phyloP scores from a whole-genome alignment of 92 coral and sea anemone genomes.

The Nematostella vectensis region DNA sequence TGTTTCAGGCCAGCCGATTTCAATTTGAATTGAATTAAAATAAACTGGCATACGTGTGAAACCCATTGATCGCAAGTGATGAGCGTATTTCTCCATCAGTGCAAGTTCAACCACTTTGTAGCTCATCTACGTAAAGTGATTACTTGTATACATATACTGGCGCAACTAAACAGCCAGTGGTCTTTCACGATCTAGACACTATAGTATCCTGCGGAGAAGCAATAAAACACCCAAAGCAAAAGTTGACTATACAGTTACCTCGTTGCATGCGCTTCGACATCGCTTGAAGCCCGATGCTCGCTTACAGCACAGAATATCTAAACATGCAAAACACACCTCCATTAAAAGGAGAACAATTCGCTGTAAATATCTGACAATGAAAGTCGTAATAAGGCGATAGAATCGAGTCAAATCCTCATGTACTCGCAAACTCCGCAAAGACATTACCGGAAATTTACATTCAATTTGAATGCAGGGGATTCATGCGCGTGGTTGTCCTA shows the following conservation, averaged over 20 bases:
- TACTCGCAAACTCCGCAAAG: conserved; percentile 23
- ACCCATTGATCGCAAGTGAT: conserved; percentile 30
- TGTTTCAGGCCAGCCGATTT: conserved; percentile 42
- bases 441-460: conserved; percentile 92
- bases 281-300: conserved; percentile 64
- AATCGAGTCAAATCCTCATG: conserved; percentile 28
- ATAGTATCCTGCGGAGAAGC: conserved; percentile 74
- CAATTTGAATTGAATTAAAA: conserved; percentile 58
- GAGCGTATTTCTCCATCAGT: conserved; percentile 34
- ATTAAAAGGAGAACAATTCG: conserved; percentile 10
- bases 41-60: conserved; percentile 63
- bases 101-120: conserved; percentile 25
- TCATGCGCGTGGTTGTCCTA: conserved; percentile 83
- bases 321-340: conserved; percentile 35
- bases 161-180: conserved; percentile 26
- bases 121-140: conserved; percentile 31
- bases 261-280: conserved; percentile 78
- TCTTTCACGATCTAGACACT: conserved; percentile 19
- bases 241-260: conserved; percentile 43
- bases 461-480: conserved; percentile 82
- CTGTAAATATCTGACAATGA: conserved; percentile 9
- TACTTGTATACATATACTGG: conserved; percentile 21
- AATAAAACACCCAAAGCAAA: conserved; percentile 25
- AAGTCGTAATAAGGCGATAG: conserved; percentile 5
- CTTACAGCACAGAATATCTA: conserved; percentile 82